Evolutionary conservation across 2,797 vertebrate species (phyloP), one percentile per base, ranked within the genome.

Genomic region (Sebastes itinus): DNA sequence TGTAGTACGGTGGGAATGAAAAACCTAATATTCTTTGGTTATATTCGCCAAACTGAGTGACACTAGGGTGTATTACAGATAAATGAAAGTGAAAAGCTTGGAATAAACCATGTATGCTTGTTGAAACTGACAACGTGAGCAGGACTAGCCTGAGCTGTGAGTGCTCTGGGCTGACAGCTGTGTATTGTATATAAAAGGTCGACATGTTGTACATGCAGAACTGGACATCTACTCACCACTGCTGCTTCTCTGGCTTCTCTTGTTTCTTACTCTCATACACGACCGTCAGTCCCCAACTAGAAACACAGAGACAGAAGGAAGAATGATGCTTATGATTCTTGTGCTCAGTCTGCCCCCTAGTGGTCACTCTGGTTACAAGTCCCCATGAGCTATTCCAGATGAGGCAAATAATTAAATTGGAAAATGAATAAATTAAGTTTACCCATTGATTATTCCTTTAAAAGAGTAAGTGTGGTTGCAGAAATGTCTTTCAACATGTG

Each of bases 221-320:
- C 35, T 46, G 20, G 38, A 63, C 65, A 63, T 46, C 7, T 56
- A 90, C 98, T 98, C 89, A 99, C 98, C 97, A 99, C 61, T 98
- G 98, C 82, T 98, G 97, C 66, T 86, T 97, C 89, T 99, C 98
- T 0, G 96, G 93, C 75, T 96, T 98, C 86, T 99, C 98, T 0
- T 96, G 96, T 87, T 97, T 99, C 87, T 97, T 97, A 0, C 95
- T 97, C 75, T 97, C 96, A 0, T 93, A 96, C 35, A 99, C 89
- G 55, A 99, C 95, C 0, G 98, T 99, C 78, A 99, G 94, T 55
- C 97, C 98, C 97, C 97, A 99, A 75, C 98, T 99, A 90, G 18
- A 94, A 73, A 82, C 11, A 85, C 55, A 55, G 13, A 75, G 20
- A 72, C 14, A 80, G 22, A 81, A 52, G 69, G 28, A 69, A 4